These are phyloP conservation scores for Laticauda colubrina DNA, from an alignment of 2,113 vertebrate genomes.

Conservation along the genomic window DNA sequence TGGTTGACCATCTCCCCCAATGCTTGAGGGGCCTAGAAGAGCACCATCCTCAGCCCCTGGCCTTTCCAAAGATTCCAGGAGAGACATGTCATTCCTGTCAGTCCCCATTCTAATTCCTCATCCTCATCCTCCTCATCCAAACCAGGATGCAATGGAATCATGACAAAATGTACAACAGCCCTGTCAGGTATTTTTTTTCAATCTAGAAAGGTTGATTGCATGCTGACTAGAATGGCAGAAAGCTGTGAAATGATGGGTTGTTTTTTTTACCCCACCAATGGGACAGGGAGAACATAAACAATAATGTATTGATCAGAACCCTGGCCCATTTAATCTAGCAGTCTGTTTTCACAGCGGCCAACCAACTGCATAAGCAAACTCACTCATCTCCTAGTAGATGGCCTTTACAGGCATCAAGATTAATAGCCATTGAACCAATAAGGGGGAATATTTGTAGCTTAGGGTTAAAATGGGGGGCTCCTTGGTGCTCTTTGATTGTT, in stretches of 20 bases:
- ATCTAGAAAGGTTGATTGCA: background rate
- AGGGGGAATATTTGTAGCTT: background rate
- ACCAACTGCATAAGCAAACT: background rate
- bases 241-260: background rate
- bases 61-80: background rate
- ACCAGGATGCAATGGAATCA: background rate
- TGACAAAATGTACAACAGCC: background rate
- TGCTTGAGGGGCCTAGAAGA: background rate
- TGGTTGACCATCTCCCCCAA: background rate
- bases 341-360: background rate
- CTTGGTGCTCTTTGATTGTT: background rate
- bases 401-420: background rate
- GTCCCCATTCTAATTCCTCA: background rate
- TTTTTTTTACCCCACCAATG: background rate
- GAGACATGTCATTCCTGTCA: background rate
- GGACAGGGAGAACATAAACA: background rate
- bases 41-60: background rate
- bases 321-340: background rate
- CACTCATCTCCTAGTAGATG: background rate
- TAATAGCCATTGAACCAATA: background rate
- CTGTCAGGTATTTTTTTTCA: background rate
- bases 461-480: background rate
- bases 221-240: background rate
- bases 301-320: background rate
- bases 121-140: background rate